phyloP scores from a whole-genome alignment of 2,113 vertebrate genomes.

The Thomomys bottae region DNA sequence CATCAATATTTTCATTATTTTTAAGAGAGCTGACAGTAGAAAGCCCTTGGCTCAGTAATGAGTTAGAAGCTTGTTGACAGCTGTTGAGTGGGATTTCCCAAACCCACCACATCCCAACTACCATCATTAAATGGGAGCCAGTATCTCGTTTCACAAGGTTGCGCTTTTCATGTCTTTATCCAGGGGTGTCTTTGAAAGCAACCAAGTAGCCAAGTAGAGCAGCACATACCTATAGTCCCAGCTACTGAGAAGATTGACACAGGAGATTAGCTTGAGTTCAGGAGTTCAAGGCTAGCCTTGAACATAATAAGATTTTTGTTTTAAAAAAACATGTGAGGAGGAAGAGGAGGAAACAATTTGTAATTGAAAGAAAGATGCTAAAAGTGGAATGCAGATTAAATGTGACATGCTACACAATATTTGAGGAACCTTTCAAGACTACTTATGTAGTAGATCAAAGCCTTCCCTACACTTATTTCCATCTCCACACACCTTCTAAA shows the following conservation, averaged over 20 bases:
- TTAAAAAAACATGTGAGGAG: neutral
- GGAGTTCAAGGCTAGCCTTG: neutral
- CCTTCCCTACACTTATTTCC: conserved; percentile 63
- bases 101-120: neutral
- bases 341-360: neutral
- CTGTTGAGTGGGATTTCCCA: neutral
- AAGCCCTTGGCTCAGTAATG: neutral
- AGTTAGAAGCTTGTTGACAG: neutral
- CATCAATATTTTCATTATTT: conserved; percentile 14
- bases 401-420: conserved; percentile 63
- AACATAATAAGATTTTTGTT: neutral
- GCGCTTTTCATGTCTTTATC: neutral
- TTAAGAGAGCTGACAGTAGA: neutral
- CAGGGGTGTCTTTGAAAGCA: conserved; percentile 2
- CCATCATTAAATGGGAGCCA: neutral
- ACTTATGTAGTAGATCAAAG: conserved; percentile 66
- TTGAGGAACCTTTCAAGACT: conserved; percentile 73
- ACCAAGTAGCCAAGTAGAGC: neutral
- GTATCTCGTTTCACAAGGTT: neutral
- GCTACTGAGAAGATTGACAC: neutral
- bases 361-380: conserved; percentile 49
- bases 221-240: neutral
- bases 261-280: neutral
- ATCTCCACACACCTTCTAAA: conserved; percentile 78
- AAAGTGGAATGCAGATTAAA: conserved; percentile 61